Evolutionary conservation across 1,140 invertebrate species (phyloP), one percentile per base, ranked within the genome.

Genomic region (Drosophila saltans): DNA sequence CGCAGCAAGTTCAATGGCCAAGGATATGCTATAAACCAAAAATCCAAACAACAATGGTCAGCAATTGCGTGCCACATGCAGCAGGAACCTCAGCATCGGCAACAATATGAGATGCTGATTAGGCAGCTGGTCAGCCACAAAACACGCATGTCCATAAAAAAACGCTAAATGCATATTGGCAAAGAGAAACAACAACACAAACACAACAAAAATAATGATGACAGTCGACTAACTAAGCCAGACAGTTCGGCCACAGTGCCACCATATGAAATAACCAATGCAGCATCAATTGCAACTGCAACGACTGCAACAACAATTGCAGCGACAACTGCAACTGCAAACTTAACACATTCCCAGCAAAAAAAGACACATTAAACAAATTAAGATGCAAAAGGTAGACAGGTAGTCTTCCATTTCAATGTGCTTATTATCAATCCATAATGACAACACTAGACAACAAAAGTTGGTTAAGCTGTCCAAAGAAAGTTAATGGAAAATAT

Each of bases 21-120:
- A 88, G 84, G 83, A 88, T 88, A 70, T 59, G 58, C 48, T 36
- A 52, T 66, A 77, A 11, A 64, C 41, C n/a, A 16, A 65, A 65
- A n/a, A 55, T 6, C 36, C 26, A 36, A 24, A 70, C 40, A 56
- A 82, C 80, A 83, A 83, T 83, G 72, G 56, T 39, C 75, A 26
- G 28, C 75, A 83, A 83, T 88, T 89, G 84, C 83, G 83, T 88
- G 83, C 73, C 80, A 83, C 83, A 88, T 88, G 83, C 83, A 82
- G 72, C 82, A 75, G 40, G 66, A 62, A 28, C 69, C 61, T 33
- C 73, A 45, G 64, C 66, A n/a, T 24, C 45, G 63, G n/a, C 81
- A 84, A 82, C 82, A 88, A 85, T 88, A 88, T 88, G 80, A 88
- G 76, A 83, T 88, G 84, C 69, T 88, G 83, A 88, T 88, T 89